These are phyloP conservation scores for Isurus oxyrinchus DNA, from an alignment of 2,113 vertebrate genomes.

Conservation along the genomic window DNA sequence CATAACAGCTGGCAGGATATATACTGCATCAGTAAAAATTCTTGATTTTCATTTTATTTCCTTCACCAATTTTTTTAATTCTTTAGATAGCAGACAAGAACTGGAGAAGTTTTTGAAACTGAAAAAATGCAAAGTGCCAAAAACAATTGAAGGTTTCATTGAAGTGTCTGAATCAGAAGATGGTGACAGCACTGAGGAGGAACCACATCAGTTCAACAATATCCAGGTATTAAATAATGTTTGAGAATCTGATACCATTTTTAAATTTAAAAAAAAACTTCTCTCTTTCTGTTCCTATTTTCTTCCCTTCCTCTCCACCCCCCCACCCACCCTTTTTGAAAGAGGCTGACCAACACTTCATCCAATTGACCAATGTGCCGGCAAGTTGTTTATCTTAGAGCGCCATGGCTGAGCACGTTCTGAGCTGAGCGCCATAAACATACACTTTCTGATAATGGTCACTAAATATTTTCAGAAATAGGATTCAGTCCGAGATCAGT, in stretches of 20 bases:
- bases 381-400: background rate
- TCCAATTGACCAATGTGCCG: background rate
- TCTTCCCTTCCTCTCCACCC: too few species aligned
- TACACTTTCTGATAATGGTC: background rate
- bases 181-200: conserved; percentile 10
- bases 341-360: background rate
- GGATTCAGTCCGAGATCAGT: background rate
- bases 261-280: background rate
- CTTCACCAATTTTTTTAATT: background rate
- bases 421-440: background rate
- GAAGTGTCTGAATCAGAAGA: conserved; percentile 36
- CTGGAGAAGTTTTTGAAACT: conserved; percentile 34
- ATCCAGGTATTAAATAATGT: conserved; percentile 26
- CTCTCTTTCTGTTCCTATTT: background rate
- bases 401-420: background rate
- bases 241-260: background rate
- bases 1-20: background rate
- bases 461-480: background rate
- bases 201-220: conserved; percentile 16
- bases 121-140: conserved; percentile 31
- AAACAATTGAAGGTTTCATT: conserved; percentile 27
- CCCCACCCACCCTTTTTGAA: too few species aligned
- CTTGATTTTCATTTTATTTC: background rate
- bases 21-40: background rate
- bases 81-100: conserved; percentile 19